A percentile compares a stretch with the other conserved stretches of the same genome.
Evolutionary conservation across 1,140 invertebrate species (phyloP).

Genomic region (Macrocentrus cingulum): DNA sequence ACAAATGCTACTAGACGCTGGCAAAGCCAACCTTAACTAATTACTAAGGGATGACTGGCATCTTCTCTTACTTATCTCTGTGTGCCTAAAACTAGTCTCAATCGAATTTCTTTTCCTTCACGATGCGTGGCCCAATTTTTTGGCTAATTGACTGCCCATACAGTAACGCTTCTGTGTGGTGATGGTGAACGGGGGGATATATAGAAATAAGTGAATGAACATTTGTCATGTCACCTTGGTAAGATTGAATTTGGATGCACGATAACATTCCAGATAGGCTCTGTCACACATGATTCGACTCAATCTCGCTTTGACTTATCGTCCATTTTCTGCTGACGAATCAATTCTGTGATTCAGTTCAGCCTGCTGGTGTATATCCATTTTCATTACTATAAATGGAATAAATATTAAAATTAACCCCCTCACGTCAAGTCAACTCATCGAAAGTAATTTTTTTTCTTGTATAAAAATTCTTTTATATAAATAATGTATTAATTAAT

Average conservation of each 20-base stretch:
- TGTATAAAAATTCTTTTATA: no score
- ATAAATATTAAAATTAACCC: no score
- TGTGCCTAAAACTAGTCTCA: constrained; percentile 50
- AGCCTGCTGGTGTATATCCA: not conserved
- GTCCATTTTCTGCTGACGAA: constrained; percentile 17
- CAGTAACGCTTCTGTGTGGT: constrained; percentile 12
- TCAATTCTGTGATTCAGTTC: constrained; percentile 7
- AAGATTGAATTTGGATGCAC: constrained; percentile 39
- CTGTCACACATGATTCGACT: not conserved
- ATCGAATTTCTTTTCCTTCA: constrained; percentile 56
- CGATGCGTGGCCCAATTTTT: constrained; percentile 51
- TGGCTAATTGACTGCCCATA: constrained; percentile 53
- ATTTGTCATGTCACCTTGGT: constrained; percentile 44
- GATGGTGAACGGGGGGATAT: constrained; percentile 28
- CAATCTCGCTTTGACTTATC: not conserved
- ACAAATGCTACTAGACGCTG: not conserved
- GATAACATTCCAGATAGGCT: not conserved
- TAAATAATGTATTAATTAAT: no score
- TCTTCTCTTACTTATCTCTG: constrained; percentile 56
- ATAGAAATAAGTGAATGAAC: constrained; percentile 31
- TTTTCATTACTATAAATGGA: not conserved
- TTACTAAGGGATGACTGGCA: constrained; percentile 56
- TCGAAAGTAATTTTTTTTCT: no score
- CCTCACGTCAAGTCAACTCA: no score
- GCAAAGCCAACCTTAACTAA: constrained; percentile 52